Conservation (phyloP, 2,113 vertebrate genomes). For the Oenanthe oenanthe region DNA sequence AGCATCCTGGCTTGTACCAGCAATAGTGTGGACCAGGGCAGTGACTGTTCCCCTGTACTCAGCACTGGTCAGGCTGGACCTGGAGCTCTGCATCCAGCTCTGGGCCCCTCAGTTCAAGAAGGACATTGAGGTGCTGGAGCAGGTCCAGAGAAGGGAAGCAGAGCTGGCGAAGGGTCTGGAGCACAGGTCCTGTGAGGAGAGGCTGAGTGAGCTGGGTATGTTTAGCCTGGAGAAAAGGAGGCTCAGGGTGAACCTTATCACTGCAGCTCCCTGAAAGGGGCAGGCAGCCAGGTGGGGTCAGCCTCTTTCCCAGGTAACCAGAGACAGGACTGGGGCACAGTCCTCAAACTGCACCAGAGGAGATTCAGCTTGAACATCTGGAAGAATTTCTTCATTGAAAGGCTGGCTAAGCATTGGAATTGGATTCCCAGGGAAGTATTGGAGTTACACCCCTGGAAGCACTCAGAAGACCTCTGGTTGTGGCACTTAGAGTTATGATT, state of each 20-base stretch:
- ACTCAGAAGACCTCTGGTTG: not conserved
- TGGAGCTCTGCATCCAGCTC: not conserved
- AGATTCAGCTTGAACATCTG: not conserved
- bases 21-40: not conserved
- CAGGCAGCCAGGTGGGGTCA: accelerated
- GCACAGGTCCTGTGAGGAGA: not conserved
- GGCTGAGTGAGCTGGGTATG: accelerated
- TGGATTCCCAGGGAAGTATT: not conserved
- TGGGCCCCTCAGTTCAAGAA: not conserved
- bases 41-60: not conserved
- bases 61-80: too few relatives aligned
- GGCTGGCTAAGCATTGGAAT: not conserved
- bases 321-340: too few relatives aligned
- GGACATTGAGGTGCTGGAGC: not conserved
- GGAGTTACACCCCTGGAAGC: not conserved
- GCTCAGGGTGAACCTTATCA: not conserved
- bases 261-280: accelerated
- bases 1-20: not conserved
- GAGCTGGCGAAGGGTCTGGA: not conserved
- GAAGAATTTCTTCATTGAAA: not conserved
- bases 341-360: too few relatives aligned
- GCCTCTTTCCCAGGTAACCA: too few relatives aligned
- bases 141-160: accelerated
- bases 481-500: not conserved
- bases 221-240: not conserved